Evolutionary conservation across 1,140 invertebrate genomes (phyloP).

Genomic region (Sinonovacula constricta): DNA sequence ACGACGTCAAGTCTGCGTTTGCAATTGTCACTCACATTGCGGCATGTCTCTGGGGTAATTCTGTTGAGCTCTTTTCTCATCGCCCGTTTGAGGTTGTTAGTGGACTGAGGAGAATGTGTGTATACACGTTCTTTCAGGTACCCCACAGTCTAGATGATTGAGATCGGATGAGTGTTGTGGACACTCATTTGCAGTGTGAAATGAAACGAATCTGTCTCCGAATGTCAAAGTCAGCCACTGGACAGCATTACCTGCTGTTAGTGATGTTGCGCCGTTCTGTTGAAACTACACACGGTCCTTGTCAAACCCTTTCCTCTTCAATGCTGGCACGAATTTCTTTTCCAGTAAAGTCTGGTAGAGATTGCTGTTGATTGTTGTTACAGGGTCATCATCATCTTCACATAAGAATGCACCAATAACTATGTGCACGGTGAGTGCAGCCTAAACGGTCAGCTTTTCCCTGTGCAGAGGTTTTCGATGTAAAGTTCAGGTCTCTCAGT

Average conservation of each 20-base stretch:
- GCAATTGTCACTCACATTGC: too few relatives aligned
- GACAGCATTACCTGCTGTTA: slow-evolving; percentile 15
- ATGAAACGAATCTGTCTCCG: too few relatives aligned
- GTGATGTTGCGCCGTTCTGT: slow-evolving; percentile 25
- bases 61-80: too few relatives aligned
- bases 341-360: slow-evolving; percentile 7
- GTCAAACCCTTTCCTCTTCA: slow-evolving; percentile 1
- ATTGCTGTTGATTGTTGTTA: neutral
- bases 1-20: too few relatives aligned
- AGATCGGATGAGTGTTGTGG: slow-evolving; percentile 15
- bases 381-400: slow-evolving; percentile 18
- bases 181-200: neutral
- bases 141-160: slow-evolving; percentile 1
- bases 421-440: neutral
- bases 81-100: too few relatives aligned
- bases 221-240: too few relatives aligned
- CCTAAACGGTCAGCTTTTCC: slow-evolving; percentile 25
- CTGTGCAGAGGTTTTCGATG: slow-evolving; percentile 25
- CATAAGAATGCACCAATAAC: slow-evolving; percentile 31
- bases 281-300: slow-evolving; percentile 21
- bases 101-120: neutral
- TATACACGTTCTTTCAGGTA: slow-evolving; percentile 13
- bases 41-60: too few relatives aligned
- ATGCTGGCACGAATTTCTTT: slow-evolving; percentile 9
- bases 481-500: too few relatives aligned